phyloP scores from a whole-genome alignment of 2,888 invertebrate species.

The Gastrophysa polygoni region DNA sequence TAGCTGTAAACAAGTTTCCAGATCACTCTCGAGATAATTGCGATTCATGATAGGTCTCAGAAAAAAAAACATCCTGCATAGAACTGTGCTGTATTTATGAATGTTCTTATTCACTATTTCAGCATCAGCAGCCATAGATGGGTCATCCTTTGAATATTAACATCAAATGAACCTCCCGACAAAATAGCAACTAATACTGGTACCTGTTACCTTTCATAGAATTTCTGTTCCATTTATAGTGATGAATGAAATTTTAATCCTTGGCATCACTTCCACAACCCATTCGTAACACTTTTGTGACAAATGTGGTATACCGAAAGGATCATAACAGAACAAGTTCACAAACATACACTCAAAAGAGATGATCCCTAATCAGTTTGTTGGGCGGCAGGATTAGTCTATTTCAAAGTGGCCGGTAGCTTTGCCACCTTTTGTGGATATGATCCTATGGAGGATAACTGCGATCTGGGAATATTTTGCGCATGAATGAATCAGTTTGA shows the following conservation, averaged over 20 bases:
- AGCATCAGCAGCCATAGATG: not conserved
- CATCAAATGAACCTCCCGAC: not conserved
- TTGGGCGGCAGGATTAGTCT: constrained; percentile 24
- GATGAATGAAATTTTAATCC: constrained; percentile 13
- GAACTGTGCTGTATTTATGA: too few species aligned
- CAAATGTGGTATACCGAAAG: constrained; percentile 32
- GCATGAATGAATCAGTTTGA: not conserved
- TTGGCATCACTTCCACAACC: constrained; percentile 9
- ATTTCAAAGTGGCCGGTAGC: constrained; percentile 25
- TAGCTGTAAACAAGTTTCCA: too few species aligned
- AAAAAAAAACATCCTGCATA: too few species aligned
- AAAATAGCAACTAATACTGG: not conserved
- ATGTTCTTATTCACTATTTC: too few species aligned
- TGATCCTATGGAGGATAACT: constrained; percentile 10
- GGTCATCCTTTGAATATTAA: not conserved
- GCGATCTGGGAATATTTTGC: constrained; percentile 9
- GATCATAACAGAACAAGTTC: constrained; percentile 39
- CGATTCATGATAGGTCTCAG: too few species aligned
- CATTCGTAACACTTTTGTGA: constrained; percentile 21
- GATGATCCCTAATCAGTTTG: constrained; percentile 32
- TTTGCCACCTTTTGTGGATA: constrained; percentile 19
- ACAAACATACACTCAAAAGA: constrained; percentile 36
- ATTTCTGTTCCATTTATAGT: not conserved
- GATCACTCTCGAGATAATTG: too few species aligned
- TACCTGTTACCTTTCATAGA: not conserved